phyloP scores from a whole-genome alignment of 2,113 vertebrate genomes.

The Mionectes macconnelli region DNA sequence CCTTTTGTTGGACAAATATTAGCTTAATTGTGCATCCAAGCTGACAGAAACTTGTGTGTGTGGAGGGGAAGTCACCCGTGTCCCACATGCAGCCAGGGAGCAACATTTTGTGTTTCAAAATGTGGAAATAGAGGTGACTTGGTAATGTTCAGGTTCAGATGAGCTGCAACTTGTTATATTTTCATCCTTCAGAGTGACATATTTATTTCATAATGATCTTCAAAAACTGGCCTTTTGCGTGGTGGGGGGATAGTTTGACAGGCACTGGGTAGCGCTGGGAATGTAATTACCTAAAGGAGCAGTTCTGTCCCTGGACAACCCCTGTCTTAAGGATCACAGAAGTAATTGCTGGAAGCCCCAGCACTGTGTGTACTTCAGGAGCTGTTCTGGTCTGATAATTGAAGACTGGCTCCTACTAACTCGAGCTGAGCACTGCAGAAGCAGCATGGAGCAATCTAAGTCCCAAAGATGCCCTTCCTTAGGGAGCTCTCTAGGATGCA shows the following conservation, averaged over 20 bases:
- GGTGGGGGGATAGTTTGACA: not conserved
- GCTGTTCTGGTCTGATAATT: not conserved
- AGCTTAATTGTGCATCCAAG: not conserved
- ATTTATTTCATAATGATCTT: conserved; percentile 13
- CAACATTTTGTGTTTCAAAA: not conserved
- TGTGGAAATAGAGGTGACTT: not conserved
- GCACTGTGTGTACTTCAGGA: not conserved
- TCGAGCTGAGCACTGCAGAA: not conserved
- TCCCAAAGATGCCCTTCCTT: not conserved
- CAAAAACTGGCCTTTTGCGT: not conserved
- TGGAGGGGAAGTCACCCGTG: not conserved
- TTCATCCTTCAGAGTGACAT: not conserved
- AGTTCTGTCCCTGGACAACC: not conserved
- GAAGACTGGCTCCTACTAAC: not conserved
- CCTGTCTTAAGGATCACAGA: not conserved
- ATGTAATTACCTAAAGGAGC: conserved; percentile 5
- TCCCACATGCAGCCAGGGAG: not conserved
- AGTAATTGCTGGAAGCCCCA: not conserved
- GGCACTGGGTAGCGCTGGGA: not conserved
- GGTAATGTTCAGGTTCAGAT: not conserved
- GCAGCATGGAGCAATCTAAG: not conserved
- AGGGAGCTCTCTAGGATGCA: not conserved
- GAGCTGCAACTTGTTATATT: not conserved
- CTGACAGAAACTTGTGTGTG: not conserved
- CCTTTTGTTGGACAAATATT: not conserved